phyloP scores from a whole-genome alignment of 1,140 invertebrate species.

The Sitophilus oryzae region DNA sequence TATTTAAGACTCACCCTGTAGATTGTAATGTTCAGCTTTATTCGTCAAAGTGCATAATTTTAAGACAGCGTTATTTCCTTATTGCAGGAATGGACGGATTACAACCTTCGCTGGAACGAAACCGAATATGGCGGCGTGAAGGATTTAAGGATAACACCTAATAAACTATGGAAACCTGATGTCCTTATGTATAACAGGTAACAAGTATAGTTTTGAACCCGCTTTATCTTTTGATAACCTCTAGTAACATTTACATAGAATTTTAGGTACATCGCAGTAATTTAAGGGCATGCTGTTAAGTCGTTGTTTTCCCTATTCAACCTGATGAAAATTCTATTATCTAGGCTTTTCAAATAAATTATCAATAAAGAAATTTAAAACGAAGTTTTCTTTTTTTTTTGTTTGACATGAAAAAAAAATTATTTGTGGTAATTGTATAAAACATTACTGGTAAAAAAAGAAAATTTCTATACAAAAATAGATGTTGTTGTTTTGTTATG shows the following conservation, averaged over 20 bases:
- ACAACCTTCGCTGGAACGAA: conserved; percentile 95
- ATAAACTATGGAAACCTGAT: conserved; percentile 97
- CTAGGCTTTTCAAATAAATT: too few species aligned
- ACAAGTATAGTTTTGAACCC: conserved; percentile 30
- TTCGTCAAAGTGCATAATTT: too few species aligned
- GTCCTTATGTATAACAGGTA: conserved; percentile 99
- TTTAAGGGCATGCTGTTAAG: not conserved
- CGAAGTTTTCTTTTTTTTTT: too few species aligned
- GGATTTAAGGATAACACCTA: conserved; percentile 91
- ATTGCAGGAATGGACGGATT: conserved; percentile 94
- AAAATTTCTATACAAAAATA: not conserved
- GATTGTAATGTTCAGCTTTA: too few species aligned
- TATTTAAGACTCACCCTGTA: too few species aligned
- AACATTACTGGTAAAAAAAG: not conserved
- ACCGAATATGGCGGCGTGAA: conserved; percentile 95
- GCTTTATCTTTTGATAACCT: not conserved
- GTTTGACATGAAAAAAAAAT: too few species aligned
- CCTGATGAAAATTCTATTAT: too few species aligned
- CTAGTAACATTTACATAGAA: not conserved
- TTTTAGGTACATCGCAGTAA: not conserved
- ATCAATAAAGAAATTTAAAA: too few species aligned
- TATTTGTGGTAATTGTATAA: too few species aligned
- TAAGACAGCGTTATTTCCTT: conserved; percentile 12
- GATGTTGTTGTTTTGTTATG: not conserved
- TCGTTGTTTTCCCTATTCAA: too few species aligned